A percentile compares a stretch with the other conserved stretches of the same genome.
Evolutionary conservation across 2,888 invertebrate genomes (phyloP).

Genomic region (Drosophila sordidula): DNA sequence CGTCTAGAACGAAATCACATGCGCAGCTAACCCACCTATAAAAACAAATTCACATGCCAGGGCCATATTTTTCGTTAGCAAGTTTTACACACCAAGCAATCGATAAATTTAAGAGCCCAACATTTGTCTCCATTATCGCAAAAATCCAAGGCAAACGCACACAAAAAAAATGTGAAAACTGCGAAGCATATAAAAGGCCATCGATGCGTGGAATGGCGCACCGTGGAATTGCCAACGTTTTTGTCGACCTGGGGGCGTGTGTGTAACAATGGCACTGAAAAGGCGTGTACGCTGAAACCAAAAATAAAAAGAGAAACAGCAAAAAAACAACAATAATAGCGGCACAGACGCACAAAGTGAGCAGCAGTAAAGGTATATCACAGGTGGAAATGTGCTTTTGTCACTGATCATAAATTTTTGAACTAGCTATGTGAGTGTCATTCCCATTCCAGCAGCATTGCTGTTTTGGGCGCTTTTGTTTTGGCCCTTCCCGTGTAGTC

Average conservation of each 20-base stretch:
- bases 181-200: conserved; percentile 74
- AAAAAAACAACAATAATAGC: conserved; percentile 21
- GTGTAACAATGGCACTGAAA: conserved; percentile 60
- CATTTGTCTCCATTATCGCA: conserved; percentile 81
- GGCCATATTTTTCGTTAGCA: conserved; percentile 62
- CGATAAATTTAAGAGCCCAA: conserved; percentile 78
- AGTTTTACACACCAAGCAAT: conserved; percentile 67
- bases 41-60: conserved; percentile 66
- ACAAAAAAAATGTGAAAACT: conserved; percentile 54
- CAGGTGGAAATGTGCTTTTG: conserved; percentile 80
- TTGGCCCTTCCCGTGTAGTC: conserved; percentile 40
- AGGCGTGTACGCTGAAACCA: conserved; percentile 58
- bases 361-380: conserved; percentile 64
- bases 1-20: neutral
- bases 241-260: conserved; percentile 33
- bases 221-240: conserved; percentile 54
- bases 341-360: conserved; percentile 2
- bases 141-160: conserved; percentile 65
- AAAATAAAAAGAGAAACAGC: conserved; percentile 12
- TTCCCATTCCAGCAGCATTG: conserved; percentile 8
- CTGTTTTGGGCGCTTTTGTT: conserved; percentile 39
- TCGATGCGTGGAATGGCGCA: conserved; percentile 69
- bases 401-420: conserved; percentile 79
- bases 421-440: conserved; percentile 46
- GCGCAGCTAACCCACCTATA: conserved; percentile 29